Percentiles rank a stretch among this genome's conserved stretches.
Evolutionary conservation across 1,140 invertebrate genomes (phyloP).

Genomic region (Conus ventricosus): DNA sequence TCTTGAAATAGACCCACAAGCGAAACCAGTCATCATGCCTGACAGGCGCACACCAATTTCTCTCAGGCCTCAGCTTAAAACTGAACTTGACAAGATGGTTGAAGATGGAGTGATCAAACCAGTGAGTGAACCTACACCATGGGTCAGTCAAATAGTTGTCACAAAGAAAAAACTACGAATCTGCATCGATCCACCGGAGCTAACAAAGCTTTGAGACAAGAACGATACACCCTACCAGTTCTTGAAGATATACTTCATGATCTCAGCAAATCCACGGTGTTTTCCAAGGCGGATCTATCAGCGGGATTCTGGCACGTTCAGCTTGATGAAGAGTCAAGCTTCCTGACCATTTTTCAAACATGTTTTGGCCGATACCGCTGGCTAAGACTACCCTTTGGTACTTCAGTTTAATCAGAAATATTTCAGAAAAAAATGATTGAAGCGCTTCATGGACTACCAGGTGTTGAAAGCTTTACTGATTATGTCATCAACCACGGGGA

Average conservation of each 20-base stretch:
- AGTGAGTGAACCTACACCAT: constrained; percentile 50
- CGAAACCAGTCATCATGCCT: constrained; percentile 11
- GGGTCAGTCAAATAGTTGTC: constrained; percentile 52
- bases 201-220: constrained; percentile 52
- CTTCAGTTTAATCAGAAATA: constrained; percentile 48
- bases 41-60: too few relatives aligned
- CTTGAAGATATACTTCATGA: constrained; percentile 51
- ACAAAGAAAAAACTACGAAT: constrained; percentile 36
- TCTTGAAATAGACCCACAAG: constrained; percentile 24
- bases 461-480: constrained; percentile 67
- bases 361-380: too few relatives aligned
- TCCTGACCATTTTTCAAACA: too few relatives aligned
- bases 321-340: constrained; percentile 36
- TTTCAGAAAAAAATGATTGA: constrained; percentile 64
- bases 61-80: too few relatives aligned
- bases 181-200: constrained; percentile 44
- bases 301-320: constrained; percentile 52
- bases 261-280: constrained; percentile 46
- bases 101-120: constrained; percentile 39
- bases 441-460: constrained; percentile 62
- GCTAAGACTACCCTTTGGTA: constrained; percentile 40
- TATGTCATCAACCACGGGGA: constrained; percentile 67
- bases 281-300: constrained; percentile 49
- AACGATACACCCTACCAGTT: constrained; percentile 49
- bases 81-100: too few relatives aligned